Base-by-base conservation (phyloP, 2,888 invertebrate genomes). In the Andrena minutula region DNA sequence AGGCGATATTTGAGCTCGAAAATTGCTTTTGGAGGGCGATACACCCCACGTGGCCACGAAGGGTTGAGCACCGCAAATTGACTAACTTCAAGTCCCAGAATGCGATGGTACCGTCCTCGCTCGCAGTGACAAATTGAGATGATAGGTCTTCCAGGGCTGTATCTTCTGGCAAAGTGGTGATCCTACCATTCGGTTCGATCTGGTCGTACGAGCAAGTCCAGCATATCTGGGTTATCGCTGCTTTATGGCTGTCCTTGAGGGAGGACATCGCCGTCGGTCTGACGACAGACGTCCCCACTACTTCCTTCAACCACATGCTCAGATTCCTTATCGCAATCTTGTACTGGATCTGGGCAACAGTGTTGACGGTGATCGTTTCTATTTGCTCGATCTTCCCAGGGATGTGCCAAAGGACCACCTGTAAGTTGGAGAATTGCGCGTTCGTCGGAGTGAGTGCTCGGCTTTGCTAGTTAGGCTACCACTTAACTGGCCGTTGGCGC, bases 371-470 rank as follows among this genome's bases (percentile, higher is more conserved):
- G 66, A 96, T 94, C 56, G 94, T 94, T 89, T 97, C 97, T 1
- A 96, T 95, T 83, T 95, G 95, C 84, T 96, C 95, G 30, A 96
- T 94, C 86, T 96, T 96, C 73, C 95, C 95, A 35, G 95, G 95
- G 76, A 97, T 94, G 92, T 97, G 96, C 97, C 97, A 97, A 60
- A 97, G 89, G 23, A 96, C 94, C 8, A 97, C 93, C 95, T 97
- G 23, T 10, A 26, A 58, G 68, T 64, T 8, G 2, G n/a, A 47
- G n/a, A 12, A 41, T 6, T n/a, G 20, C 28, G 26, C 28, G 26
- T 32, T 69, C 16, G 20, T 10, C n/a, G 7, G 6, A 16, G 12
- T 41, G 6, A 16, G 12, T 41, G 41, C 41, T 16, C 41, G 41
- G 41, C 20, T 58, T 26, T 4, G 28, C 32, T 65, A 8, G 23